These are phyloP conservation scores for Candidula unifasciata DNA, from an alignment of 2,888 invertebrate species.

Conservation along the genomic window DNA sequence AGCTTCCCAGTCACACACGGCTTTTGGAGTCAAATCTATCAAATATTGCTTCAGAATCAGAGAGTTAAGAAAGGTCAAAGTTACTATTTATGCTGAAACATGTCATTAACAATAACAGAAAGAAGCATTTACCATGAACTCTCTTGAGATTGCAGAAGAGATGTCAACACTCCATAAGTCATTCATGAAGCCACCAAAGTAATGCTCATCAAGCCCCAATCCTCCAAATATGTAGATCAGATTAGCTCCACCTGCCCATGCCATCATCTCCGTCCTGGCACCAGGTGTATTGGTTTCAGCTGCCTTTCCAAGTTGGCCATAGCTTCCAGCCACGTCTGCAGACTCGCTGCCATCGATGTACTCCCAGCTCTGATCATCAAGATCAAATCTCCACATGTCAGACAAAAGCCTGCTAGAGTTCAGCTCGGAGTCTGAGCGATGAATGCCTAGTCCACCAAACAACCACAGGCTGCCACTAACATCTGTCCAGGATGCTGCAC, in stretches of 20 bases:
- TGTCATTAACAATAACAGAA: slow-evolving; percentile 19
- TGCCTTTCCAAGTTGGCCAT: slow-evolving; percentile 53
- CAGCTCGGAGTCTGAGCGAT: slow-evolving; percentile 44
- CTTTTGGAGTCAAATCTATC: too few relatives aligned
- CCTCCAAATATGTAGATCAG: slow-evolving; percentile 65
- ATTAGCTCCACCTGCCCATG: slow-evolving; percentile 51
- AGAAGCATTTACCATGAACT: slow-evolving; percentile 42
- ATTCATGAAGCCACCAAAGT: slow-evolving; percentile 63
- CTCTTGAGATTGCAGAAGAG: slow-evolving; percentile 31
- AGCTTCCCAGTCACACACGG: too few relatives aligned
- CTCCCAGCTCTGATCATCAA: slow-evolving; percentile 58
- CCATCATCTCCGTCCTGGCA: slow-evolving; percentile 60
- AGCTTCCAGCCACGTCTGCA: slow-evolving; percentile 60
- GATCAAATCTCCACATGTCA: slow-evolving; percentile 66
- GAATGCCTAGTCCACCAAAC: slow-evolving; percentile 69
- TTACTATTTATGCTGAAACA: too few relatives aligned
- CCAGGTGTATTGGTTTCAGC: slow-evolving; percentile 58
- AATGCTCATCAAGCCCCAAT: slow-evolving; percentile 62
- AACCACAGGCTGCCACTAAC: slow-evolving; percentile 63
- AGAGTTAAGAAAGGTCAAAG: too few relatives aligned
- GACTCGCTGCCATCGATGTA: slow-evolving; percentile 64
- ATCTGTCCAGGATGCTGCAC: slow-evolving; percentile 63
- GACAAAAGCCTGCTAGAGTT: slow-evolving; percentile 59
- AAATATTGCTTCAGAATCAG: too few relatives aligned
- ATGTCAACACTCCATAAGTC: slow-evolving; percentile 67